Base-by-base conservation (phyloP, 2,797 vertebrate species). In the Argyrosomus regius region DNA sequence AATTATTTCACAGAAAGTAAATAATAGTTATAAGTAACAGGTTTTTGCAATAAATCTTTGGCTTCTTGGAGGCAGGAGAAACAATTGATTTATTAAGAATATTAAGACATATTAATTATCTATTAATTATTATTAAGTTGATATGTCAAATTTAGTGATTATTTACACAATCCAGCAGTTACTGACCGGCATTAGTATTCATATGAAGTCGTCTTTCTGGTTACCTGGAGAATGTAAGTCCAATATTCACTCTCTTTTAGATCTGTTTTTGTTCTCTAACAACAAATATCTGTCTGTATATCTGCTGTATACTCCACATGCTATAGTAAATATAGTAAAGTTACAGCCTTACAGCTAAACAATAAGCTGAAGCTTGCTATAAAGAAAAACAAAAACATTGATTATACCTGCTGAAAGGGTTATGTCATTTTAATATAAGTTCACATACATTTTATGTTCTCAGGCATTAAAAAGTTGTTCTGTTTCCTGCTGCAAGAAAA, bases 401-500 rank as follows among this genome's bases (percentile, higher is more conserved):
- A 22, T 5, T 41, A n/a, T n/a, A 26, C 8, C 17, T 43, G 18
- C 9, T 60, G 59, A 17, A 17, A 31, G 11, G 14, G 26, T 64
- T 24, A 8, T 10, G 12, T 63, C 31, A 65, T 57, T 31, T 71
- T 46, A 62, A 53, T 53, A 20, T 28, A 14, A 48, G 31, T 74
- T 72, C 0, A 48, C 5, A 26, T 18, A 60, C 49, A 24, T 58
- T 58, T 60, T 7, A 56, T 20, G 20, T 48, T 63, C 14, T 4
- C 12, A 6, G 4, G 24, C 3, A 65, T 56, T 26, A 49, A 58
- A 50, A 64, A 49, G 0, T 52, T 48, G 45, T 50, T 64, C 17
- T 43, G 9, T 57, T 39, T 72, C 50, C 41, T 71, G 69, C 45
- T 79, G 22, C 35, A 69, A 53, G 18, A 28, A 76, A 26, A 7